Base-by-base conservation (phyloP, 2,797 vertebrate species). In the Pseudotriccus pelzelni region DNA sequence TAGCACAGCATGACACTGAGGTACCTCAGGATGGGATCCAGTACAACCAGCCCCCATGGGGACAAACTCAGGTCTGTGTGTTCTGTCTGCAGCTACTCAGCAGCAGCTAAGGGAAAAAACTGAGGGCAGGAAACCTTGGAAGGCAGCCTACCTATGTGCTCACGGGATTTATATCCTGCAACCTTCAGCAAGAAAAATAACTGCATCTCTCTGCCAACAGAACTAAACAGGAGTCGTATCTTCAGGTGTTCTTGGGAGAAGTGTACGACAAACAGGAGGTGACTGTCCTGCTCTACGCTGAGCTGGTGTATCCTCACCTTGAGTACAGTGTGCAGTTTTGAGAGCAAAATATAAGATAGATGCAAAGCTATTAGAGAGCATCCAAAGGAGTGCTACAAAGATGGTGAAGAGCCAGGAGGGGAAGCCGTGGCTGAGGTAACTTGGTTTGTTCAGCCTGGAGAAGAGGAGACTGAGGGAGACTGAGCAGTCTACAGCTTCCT, bases 171-270 rank as follows among this genome's bases (percentile, higher is more conserved):
- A 50, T 3, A 78, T 4, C 9, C 30, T 55, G 41, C 37, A 87
- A 7, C 13, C 32, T 52, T 56, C 50, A 14, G 25, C 11, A 60
- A 72, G 37, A 16, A 64, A 72, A 27, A 14, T 9, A 72, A 46
- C 2, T 7, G 14, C 3, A 2, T 44, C 23, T 55, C 37, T 34
- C 60, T 58, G 5, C 30, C 44, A 44, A 44, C 36, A 52, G 14
- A 67, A 2, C 49, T 63, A 34, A 78, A 62, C 9, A n/a, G 22
- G 39, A 90, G 17, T 16, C 0, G 0, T 9, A 34, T 49, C 44
- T 81, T 24, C 27, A 74, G 8, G 34, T 24, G 70, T 37, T 66
- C 74, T 55, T 0, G 2, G 19, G 9, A 77, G n/a, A 76, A 77
- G 37, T 0, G 0, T 17, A 24, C 14, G 43, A 79, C 30, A 18